Evolutionary conservation across 2,797 vertebrate species (phyloP).

Genomic region (Acanthornis magna): DNA sequence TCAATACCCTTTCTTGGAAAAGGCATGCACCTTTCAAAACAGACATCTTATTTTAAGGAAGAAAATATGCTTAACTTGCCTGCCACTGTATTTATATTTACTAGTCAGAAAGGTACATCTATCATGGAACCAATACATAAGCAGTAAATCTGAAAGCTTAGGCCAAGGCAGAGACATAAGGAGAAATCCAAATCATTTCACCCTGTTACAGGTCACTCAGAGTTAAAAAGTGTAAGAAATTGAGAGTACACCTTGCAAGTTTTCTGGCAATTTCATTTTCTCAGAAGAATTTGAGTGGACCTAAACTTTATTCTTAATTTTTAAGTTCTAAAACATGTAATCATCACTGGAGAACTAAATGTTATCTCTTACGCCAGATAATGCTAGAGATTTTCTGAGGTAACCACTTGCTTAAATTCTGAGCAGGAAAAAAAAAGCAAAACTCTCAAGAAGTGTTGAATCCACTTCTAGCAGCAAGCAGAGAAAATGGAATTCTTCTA

Average conservation of each 20-base stretch:
- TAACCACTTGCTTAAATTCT: neutral
- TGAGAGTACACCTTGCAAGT: neutral
- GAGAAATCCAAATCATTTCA: neutral
- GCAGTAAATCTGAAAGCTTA: neutral
- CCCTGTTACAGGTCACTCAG: neutral
- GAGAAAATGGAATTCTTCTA: neutral
- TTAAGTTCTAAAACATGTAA: neutral
- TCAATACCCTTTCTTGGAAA: neutral
- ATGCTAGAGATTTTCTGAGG: neutral
- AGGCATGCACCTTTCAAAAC: accelerated
- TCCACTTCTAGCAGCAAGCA: neutral
- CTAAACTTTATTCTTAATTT: neutral
- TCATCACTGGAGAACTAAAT: neutral
- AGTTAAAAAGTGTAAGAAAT: neutral
- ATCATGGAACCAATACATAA: neutral
- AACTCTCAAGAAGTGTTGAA: neutral
- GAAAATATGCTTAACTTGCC: neutral
- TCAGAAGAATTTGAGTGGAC: neutral
- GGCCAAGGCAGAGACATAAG: neutral
- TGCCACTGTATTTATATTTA: neutral
- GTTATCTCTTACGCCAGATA: neutral
- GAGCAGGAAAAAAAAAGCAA: neutral
- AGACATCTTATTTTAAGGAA: neutral
- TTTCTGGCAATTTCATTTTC: neutral
- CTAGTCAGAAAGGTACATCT: neutral